phyloP scores from a whole-genome alignment of 2,888 invertebrate genomes.

The Sepioteuthis lessoniana region DNA sequence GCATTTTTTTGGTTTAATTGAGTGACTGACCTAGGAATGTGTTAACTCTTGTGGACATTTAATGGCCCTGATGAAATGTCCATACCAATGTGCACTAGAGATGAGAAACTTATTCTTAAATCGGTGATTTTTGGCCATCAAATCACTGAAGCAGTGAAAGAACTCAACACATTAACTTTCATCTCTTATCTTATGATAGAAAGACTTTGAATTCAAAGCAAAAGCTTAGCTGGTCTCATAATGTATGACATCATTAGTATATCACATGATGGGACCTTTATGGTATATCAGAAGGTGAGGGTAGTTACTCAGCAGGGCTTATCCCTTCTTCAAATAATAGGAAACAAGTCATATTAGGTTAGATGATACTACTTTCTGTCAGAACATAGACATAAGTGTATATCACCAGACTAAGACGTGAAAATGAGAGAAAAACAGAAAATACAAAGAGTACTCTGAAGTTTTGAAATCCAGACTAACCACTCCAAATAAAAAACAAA shows the following conservation, averaged over 20 bases:
- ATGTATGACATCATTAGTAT: neutral
- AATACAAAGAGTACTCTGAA: neutral
- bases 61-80: neutral
- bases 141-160: neutral
- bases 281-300: neutral
- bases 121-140: neutral
- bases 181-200: neutral
- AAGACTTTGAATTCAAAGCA: neutral
- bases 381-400: too few relatives aligned
- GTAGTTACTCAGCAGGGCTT: neutral
- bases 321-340: too few relatives aligned
- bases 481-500: too few relatives aligned
- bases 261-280: too few relatives aligned
- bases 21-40: neutral
- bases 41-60: neutral
- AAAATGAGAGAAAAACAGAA: neutral
- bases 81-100: neutral
- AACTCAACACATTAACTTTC: neutral
- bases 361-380: too few relatives aligned
- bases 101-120: neutral
- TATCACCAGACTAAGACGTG: too few relatives aligned
- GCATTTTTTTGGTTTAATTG: neutral
- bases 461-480: neutral
- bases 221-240: neutral
- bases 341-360: too few relatives aligned